Base-by-base conservation (phyloP, 2,797 vertebrate genomes). In the Danio choprae region DNA sequence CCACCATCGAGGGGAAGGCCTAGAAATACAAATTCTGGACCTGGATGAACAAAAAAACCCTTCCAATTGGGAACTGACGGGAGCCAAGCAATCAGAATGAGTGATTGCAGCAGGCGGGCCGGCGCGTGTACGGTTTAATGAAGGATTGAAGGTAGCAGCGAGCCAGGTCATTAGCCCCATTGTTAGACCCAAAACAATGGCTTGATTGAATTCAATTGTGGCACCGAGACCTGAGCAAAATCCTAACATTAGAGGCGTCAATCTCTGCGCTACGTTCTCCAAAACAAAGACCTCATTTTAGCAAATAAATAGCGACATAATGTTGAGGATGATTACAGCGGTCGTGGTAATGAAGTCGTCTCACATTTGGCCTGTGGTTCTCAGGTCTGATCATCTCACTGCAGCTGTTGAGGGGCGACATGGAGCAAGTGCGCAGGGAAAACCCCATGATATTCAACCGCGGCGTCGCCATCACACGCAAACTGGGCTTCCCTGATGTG, bases 401-500 rank as follows among this genome's bases (percentile, higher is more conserved):
- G 87, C 98, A 99, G 90, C 91, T 99, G 84, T 93, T 99, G 74
- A 95, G 97, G 65, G 98, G 98, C 79, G 98, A 99, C 89, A 95
- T 98, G 88, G 98, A 99, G 83, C 96, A 98, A 90, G 97, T 99
- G 87, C 93, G 97, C 85, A 93, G 98, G 84, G 98, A 99, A 85
- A 98, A 97, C 87, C 96, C 97, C 41, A 96, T 97, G 1, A 95
- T 98, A 84, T 98, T 99, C 92, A 97, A 96, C 86, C 95, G 97
- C 63, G 96, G 97, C 38, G 93, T 98, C 77, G 97, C 98, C 43
- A 94, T 98, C 86, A 98, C 97, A 16, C 95, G 97, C 86, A 99
- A 99, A 87, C 92, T 99, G 86, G 98, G 98, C 59, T 99, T 99
- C 90, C 97, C 98, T 71, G 97, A 98, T 91, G 96, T 99, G 89